Percentiles rank a stretch among this genome's conserved stretches.
Evolutionary conservation across 1,140 invertebrate genomes (phyloP).

Genomic region (Ostrea edulis): DNA sequence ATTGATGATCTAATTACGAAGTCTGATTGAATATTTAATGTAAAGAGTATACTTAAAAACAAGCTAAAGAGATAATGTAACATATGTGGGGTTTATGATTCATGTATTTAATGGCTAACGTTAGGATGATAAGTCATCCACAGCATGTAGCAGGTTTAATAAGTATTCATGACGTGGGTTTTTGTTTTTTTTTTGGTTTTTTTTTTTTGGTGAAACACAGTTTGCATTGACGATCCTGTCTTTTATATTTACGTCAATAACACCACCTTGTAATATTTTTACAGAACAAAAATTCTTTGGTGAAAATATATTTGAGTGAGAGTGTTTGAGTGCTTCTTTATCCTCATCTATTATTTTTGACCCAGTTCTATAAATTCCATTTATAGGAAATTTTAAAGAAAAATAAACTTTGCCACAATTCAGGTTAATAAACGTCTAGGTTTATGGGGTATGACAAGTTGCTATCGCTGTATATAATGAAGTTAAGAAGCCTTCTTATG

Average conservation of each 20-base stretch:
- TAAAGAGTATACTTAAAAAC: not conserved
- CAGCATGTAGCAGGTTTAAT: not conserved
- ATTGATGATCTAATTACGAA: not conserved
- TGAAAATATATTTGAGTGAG: not conserved
- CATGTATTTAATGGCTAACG: not conserved
- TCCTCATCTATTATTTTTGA: not conserved
- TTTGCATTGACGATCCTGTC: not conserved
- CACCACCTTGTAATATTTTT: not conserved
- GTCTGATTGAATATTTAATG: not conserved
- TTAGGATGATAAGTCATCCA: not conserved
- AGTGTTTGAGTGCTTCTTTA: too few relatives aligned
- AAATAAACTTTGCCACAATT: not conserved
- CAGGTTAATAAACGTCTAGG: not conserved
- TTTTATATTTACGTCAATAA: conserved; percentile 2
- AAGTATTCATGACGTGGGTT: not conserved
- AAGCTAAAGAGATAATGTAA: not conserved
- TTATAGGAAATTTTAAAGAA: not conserved
- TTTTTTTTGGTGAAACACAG: not conserved
- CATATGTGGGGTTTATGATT: not conserved
- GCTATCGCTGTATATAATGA: not conserved
- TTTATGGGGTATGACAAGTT: not conserved
- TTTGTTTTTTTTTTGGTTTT: not conserved
- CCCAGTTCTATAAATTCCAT: conserved; percentile 15
- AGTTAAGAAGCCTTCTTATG: not conserved
- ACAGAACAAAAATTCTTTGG: not conserved